Base-by-base conservation (phyloP, 1,140 invertebrate species). In the Tachypleus tridentatus region DNA sequence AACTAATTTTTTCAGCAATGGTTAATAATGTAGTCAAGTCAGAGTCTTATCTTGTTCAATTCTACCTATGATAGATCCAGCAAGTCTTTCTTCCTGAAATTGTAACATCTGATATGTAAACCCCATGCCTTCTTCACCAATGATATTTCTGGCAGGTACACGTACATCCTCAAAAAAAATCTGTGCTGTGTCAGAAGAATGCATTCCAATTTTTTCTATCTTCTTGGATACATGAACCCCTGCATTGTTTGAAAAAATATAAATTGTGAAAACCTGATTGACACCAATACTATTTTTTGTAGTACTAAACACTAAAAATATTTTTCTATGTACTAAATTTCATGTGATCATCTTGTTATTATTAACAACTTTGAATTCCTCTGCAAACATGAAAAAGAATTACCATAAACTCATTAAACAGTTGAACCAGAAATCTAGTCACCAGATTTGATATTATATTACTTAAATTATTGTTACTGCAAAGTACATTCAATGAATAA, bases 51-150 rank as follows among this genome's bases (percentile, higher is more conserved):
- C 50, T 60, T 56, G 11, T 49, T n/a, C 48, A 58, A 10, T 58
- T 65, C 67, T 72, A 80, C 80, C 69, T 54, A 73, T 72, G 47
- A 80, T 75, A n/a, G 71, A 70, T 47, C 69, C 77, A 58, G 70
- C 79, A 6, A 85, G 61, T 63, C 82, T 72, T 71, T 84, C 82
- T 64, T 82, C 80, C 71, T 83, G 81, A 70, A 84, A 83, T 73
- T 85, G 83, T 49, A 81, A 50, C 83, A 85, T 85, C 72, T 83
- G 82, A 71, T 84, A 85, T 0, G 76, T 74, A 70, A 84, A 85
- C 3, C 83, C 83, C 67, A 73, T 71, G 29, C 82, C 82, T 72
- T 82, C 80, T 65, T 84, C 81, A n/a, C 83, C 83, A 62, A 84
- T 83, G 7, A 83, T 76, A 71, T 84, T 74, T 54, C 71, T 73